Conservation (phyloP, 2,888 invertebrate genomes). For the Drosophila putrida region DNA sequence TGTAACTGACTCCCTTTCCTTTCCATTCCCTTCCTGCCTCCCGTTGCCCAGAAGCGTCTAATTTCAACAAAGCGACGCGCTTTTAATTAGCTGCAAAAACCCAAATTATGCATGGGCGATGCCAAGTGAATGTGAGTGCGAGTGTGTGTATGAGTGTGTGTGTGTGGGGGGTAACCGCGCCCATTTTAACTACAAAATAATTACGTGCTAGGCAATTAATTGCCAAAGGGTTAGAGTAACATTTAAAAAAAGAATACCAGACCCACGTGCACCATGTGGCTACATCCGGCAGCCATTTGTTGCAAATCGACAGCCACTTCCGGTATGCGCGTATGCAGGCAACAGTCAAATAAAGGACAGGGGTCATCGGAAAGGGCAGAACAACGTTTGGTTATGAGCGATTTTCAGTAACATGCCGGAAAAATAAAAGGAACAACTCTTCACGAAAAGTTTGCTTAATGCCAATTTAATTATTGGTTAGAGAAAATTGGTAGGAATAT, state of each 20-base stretch:
- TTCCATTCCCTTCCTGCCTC: background rate
- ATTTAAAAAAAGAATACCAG: slow-evolving; percentile 30
- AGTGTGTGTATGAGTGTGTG: slow-evolving; percentile 15
- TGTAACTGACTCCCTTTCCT: slow-evolving; percentile 12
- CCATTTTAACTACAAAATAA: slow-evolving; percentile 80
- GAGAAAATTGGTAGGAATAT: too few species aligned
- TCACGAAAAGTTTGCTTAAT: slow-evolving; percentile 47
- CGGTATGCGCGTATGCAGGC: slow-evolving; percentile 55
- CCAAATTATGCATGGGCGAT: slow-evolving; percentile 71
- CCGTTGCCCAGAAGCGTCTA: slow-evolving; percentile 35
- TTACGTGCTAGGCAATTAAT: slow-evolving; percentile 77
- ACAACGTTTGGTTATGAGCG: slow-evolving; percentile 57
- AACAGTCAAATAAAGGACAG: background rate
- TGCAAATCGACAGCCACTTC: slow-evolving; percentile 78
- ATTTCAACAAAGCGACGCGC: slow-evolving; percentile 65
- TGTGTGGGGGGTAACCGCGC: slow-evolving; percentile 38
- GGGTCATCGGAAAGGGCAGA: slow-evolving; percentile 1
- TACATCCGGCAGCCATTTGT: slow-evolving; percentile 80
- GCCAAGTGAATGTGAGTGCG: slow-evolving; percentile 34
- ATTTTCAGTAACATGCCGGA: slow-evolving; percentile 42
- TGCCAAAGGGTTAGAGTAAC: slow-evolving; percentile 71
- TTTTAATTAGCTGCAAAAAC: slow-evolving; percentile 79
- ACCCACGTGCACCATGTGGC: slow-evolving; percentile 72
- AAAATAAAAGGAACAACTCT: slow-evolving; percentile 39
- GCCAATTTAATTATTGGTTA: slow-evolving; percentile 56